Base-by-base conservation (phyloP, 2,888 invertebrate genomes). In the Drosophila vallismaia region DNA sequence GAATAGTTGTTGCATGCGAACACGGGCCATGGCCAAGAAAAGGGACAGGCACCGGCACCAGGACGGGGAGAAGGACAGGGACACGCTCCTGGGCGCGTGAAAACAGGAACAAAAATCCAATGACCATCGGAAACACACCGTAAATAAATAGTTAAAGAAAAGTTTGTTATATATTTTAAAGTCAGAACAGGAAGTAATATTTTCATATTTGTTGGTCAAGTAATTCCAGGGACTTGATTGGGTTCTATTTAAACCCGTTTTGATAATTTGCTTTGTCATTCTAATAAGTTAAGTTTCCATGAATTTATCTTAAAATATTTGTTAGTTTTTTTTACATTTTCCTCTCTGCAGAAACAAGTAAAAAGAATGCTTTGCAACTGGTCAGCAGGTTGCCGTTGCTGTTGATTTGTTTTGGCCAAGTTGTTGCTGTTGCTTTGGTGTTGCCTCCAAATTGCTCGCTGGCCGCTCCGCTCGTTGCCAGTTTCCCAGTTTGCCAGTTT, bases 311-410 rank as follows among this genome's bases (percentile, higher is more conserved):
- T 3, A 3, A 4, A 8, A 29, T 28, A n/a, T 19, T 8, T 1
- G 2, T 9, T 19, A 9, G 9, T 42, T 50, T 2, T 24, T 3
- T 4, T 2, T 36, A 12, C 5, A 6, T 31, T 42, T 52, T 54
- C 46, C 38, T 2, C 60, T 14, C 46, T 60, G 59, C 29, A 60
- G 4, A 4, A 9, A 28, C 19, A 10, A 36, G 5, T 36, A n/a
- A 52, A 46, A 45, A 36, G 44, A 45, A 63, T 40, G 50, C 38
- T 19, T 67, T 49, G 45, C 48, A 60, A 66, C 79, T 83, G 86
- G 86, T 74, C 77, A 82, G 83, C 85, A 83, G 87, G 86, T 84
- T 83, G 79, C 60, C 48, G 38, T 59, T 51, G 70, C 54, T 31
- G 51, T 71, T 71, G 62, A 49, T 74, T 69, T 73, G 75, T 76